Conservation (phyloP, 2,888 invertebrate genomes). For the Pristionchus maxplancki region DNA sequence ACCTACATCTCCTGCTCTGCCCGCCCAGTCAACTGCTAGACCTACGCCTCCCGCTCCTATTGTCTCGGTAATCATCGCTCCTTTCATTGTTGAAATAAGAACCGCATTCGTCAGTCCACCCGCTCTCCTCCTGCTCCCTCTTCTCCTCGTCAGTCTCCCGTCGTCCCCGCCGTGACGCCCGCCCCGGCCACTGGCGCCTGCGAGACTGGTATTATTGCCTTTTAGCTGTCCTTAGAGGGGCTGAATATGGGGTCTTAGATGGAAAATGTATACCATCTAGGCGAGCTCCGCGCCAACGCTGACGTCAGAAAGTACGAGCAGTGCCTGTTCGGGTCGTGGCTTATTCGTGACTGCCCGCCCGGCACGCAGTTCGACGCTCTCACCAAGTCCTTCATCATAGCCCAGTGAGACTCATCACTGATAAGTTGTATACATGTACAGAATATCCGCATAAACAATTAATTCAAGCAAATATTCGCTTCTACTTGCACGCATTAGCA, state of each 20-base stretch:
- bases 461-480: too few relatives aligned
- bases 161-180: not conserved
- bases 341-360: conserved; percentile 22
- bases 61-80: not conserved
- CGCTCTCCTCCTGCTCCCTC: not conserved
- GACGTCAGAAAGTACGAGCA: conserved; percentile 45
- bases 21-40: not conserved
- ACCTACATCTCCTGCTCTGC: not conserved
- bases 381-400: conserved; percentile 7
- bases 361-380: conserved; percentile 11
- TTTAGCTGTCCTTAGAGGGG: not conserved
- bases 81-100: not conserved
- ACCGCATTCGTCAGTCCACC: not conserved
- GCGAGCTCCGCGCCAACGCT: conserved; percentile 25
- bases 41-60: not conserved
- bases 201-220: not conserved
- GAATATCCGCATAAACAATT: not conserved
- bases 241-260: too few relatives aligned
- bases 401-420: not conserved
- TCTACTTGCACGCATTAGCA: too few relatives aligned
- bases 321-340: conserved; percentile 44
- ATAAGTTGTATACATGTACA: not conserved
- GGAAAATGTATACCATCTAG: not conserved
- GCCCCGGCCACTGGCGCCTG: not conserved
- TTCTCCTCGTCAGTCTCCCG: not conserved